Evolutionary conservation across 2,113 vertebrate genomes (phyloP).

Genomic region (Triplophysa tibetana): DNA sequence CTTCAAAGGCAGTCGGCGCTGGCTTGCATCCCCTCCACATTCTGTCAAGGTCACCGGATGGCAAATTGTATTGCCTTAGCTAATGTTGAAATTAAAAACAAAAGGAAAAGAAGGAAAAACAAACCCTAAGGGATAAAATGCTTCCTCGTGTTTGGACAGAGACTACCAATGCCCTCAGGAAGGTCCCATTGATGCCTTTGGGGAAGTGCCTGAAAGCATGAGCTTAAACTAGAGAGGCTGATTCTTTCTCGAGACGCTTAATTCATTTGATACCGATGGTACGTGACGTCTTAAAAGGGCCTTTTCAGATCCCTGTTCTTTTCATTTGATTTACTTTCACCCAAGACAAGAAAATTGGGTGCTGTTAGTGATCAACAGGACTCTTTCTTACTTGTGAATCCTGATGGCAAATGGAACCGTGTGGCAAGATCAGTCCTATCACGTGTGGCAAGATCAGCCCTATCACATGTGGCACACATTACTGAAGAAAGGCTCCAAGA

Average conservation of each 20-base stretch:
- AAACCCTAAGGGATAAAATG: conserved; percentile 60
- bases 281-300: conserved; percentile 60
- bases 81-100: conserved; percentile 53
- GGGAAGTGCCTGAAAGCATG: conserved; percentile 52
- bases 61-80: conserved; percentile 56
- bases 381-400: conserved; percentile 67
- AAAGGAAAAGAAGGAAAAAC: conserved; percentile 22
- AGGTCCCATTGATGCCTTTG: conserved; percentile 21
- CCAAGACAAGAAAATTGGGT: conserved; percentile 75
- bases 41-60: conserved; percentile 45
- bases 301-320: conserved; percentile 36
- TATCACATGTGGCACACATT: conserved; percentile 77
- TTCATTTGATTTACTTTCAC: conserved; percentile 26
- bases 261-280: conserved; percentile 64
- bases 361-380: conserved; percentile 71
- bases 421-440: conserved; percentile 61
- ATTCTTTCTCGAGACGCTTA: conserved; percentile 53
- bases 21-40: background rate
- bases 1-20: conserved; percentile 40
- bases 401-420: conserved; percentile 66
- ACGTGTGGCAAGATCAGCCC: conserved; percentile 80
- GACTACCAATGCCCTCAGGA: conserved; percentile 42
- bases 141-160: conserved; percentile 62
- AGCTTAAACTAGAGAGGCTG: conserved; percentile 62
- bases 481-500: conserved; percentile 63